A percentile compares a stretch with the other conserved stretches of the same genome.
These are phyloP conservation scores for Takifugu ocellatus DNA, from an alignment of 2,797 vertebrate species.

Conservation along the genomic window DNA sequence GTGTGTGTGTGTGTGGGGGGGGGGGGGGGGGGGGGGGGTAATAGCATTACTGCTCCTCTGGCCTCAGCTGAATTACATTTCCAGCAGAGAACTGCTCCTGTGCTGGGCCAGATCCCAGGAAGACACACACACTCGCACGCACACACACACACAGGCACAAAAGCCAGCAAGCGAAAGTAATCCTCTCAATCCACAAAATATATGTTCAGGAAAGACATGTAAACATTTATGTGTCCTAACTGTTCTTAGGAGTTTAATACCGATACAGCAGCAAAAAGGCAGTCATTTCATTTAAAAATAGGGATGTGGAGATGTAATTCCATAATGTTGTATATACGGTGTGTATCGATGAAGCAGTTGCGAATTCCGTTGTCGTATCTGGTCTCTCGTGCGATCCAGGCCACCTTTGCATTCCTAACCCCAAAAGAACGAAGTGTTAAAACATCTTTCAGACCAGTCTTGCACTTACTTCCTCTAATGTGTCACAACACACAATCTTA, in stretches of 20 bases:
- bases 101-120: slow-evolving; percentile 54
- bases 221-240: slow-evolving; percentile 7
- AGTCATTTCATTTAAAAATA: no score
- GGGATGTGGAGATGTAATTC: no score
- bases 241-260: neutral
- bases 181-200: slow-evolving; percentile 27
- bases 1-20: slow-evolving; percentile 18
- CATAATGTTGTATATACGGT: no score
- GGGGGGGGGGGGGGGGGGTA: slow-evolving; percentile 43
- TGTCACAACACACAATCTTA: slow-evolving; percentile 28
- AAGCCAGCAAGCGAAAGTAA: slow-evolving; percentile 22
- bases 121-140: slow-evolving; percentile 19
- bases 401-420: no score
- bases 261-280: no score
- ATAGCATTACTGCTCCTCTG: slow-evolving; percentile 66
- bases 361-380: no score
- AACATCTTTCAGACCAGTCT: slow-evolving; percentile 29
- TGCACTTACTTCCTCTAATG: slow-evolving; percentile 44
- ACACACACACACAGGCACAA: slow-evolving; percentile 24
- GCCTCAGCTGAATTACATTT: slow-evolving; percentile 71
- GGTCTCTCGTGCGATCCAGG: no score
- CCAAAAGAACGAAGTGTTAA: no score
- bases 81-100: slow-evolving; percentile 67
- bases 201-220: slow-evolving; percentile 29
- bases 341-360: no score